phyloP scores from a whole-genome alignment of 2,113 vertebrate species.

The Hippopotamus amphibius region DNA sequence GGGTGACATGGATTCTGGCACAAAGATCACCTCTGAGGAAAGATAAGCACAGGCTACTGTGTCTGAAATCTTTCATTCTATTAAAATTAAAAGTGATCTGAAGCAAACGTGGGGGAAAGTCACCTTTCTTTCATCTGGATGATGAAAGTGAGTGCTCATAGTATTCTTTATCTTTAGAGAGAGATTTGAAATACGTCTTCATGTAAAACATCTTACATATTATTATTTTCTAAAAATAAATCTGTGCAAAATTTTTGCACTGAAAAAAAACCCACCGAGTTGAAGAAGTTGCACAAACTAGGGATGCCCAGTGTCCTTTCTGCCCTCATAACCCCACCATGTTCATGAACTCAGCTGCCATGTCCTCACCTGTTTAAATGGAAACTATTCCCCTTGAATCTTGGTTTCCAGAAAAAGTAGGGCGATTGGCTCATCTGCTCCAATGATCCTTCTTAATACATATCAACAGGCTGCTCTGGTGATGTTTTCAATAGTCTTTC shows the following conservation, averaged over 20 bases:
- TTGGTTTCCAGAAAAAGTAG: background rate
- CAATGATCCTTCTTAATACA: background rate
- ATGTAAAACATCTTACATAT: background rate
- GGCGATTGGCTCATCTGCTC: background rate
- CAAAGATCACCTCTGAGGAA: background rate
- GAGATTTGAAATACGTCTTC: background rate
- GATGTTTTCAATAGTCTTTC: background rate
- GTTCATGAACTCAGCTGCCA: background rate
- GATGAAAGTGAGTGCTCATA: background rate
- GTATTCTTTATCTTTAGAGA: background rate
- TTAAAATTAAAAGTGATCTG: background rate
- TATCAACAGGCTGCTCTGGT: background rate
- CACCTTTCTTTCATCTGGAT: background rate
- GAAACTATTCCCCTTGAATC: background rate
- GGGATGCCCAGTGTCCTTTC: rapidly evolving
- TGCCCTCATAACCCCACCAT: rapidly evolving
- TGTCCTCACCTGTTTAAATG: background rate
- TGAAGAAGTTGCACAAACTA: background rate
- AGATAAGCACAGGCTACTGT: too few relatives aligned
- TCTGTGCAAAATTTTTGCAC: background rate
- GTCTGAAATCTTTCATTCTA: background rate
- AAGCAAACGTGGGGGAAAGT: background rate
- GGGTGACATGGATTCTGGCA: rapidly evolving
- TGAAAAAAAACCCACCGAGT: too few relatives aligned
- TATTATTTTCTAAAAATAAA: background rate